phyloP scores from a whole-genome alignment of 2,888 invertebrate genomes.

The Mimas tiliae region DNA sequence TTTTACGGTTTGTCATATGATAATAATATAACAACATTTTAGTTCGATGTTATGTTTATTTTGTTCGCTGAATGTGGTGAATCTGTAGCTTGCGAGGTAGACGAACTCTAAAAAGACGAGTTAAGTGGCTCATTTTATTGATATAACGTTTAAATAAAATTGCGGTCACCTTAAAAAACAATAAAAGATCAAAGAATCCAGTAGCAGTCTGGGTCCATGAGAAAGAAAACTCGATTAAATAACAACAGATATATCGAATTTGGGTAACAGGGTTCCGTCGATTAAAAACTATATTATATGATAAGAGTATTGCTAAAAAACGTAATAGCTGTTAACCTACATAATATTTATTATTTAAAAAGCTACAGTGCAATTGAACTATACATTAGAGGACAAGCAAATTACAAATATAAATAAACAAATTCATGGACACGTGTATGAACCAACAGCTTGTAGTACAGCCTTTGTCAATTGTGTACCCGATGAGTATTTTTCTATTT shows the following conservation, averaged over 20 bases:
- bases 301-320: too few relatives aligned
- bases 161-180: constrained; percentile 68
- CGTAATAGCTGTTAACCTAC: too few relatives aligned
- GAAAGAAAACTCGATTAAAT: constrained; percentile 75
- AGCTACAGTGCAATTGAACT: background rate
- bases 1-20: constrained; percentile 67
- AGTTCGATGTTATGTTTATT: constrained; percentile 47
- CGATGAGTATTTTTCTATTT: constrained; percentile 6
- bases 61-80: constrained; percentile 46
- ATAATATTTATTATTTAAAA: background rate
- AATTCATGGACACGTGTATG: background rate
- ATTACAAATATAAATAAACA: constrained; percentile 21
- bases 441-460: background rate
- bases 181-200: constrained; percentile 74
- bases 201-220: constrained; percentile 79
- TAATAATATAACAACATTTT: constrained; percentile 64
- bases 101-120: constrained; percentile 52
- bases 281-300: background rate
- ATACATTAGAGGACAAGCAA: background rate
- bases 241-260: constrained; percentile 50
- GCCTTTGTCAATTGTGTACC: background rate
- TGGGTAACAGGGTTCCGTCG: constrained; percentile 58
- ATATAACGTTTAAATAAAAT: constrained; percentile 74
- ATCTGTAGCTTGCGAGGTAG: constrained; percentile 50
- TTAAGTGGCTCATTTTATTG: constrained; percentile 63